These are phyloP conservation scores for Siphlonurus alternatus DNA, from an alignment of 2,888 invertebrate genomes.

Conservation along the genomic window DNA sequence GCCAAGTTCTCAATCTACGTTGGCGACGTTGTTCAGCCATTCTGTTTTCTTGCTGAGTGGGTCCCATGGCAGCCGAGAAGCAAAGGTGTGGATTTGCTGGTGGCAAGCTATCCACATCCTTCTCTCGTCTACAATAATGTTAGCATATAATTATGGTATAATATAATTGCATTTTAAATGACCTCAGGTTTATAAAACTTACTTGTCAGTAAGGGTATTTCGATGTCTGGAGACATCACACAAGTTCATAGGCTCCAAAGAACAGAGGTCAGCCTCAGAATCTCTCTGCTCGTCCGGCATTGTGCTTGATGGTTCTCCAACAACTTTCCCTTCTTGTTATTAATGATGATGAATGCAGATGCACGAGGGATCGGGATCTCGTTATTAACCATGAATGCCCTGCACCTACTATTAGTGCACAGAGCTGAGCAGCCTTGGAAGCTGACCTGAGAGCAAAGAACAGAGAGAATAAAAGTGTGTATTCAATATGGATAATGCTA, in stretches of 20 bases:
- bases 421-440: not conserved
- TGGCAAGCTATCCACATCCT: slow-evolving; percentile 6
- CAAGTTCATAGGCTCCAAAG: not conserved
- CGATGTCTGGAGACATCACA: slow-evolving; percentile 1
- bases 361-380: not conserved
- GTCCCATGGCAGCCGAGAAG: slow-evolving; percentile 13
- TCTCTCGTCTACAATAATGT: not conserved
- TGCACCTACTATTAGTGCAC: not conserved
- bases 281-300: slow-evolving; percentile 3
- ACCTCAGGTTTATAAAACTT: not conserved
- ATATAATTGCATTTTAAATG: no score
- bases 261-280: not conserved
- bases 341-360: not conserved
- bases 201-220: not conserved
- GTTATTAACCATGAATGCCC: not conserved
- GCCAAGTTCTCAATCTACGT: slow-evolving; percentile 10
- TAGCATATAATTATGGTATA: no score
- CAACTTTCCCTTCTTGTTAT: not conserved
- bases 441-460: not conserved
- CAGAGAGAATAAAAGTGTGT: no score
- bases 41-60: slow-evolving; percentile 2
- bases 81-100: slow-evolving; percentile 9
- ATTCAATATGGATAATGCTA: no score
- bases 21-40: slow-evolving; percentile 9
- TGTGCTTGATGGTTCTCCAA: not conserved